Percentiles rank a stretch among this genome's conserved stretches.
Conservation (phyloP, 2,888 invertebrate species). For the Rapana venosa region DNA sequence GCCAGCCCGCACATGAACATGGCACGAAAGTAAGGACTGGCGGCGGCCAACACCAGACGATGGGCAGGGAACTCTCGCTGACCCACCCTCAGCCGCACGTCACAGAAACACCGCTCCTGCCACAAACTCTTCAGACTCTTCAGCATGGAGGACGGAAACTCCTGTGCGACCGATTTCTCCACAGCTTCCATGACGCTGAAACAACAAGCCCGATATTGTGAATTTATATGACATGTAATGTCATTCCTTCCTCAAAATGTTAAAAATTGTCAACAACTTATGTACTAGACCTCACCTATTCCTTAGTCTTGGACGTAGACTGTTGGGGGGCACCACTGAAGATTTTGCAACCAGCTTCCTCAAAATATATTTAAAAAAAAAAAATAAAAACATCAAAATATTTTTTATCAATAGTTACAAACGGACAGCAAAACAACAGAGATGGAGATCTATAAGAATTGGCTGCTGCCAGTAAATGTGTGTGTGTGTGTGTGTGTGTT, state of each 20-base stretch:
- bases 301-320: not conserved
- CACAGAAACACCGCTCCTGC: conserved; percentile 45
- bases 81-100: conserved; percentile 54
- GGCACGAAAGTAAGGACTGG: conserved; percentile 94
- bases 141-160: conserved; percentile 38
- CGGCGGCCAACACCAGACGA: conserved; percentile 90
- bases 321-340: not conserved
- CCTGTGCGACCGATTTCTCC: conserved; percentile 17
- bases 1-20: conserved; percentile 93
- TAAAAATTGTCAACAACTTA: too few species aligned
- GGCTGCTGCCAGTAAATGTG: not conserved
- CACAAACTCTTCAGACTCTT: conserved; percentile 46
- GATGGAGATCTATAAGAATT: not conserved
- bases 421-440: too few species aligned
- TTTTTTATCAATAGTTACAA: too few species aligned
- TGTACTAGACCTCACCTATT: not conserved
- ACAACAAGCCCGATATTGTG: not conserved
- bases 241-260: not conserved
- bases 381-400: too few species aligned
- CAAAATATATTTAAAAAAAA: not conserved
- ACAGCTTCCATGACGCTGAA: conserved; percentile 23
- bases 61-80: conserved; percentile 82
- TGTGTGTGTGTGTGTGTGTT: too few species aligned
- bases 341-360: not conserved
- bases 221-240: too few species aligned